These are phyloP conservation scores for Fukomys damarensis DNA, from an alignment of 2,113 vertebrate species.

Conservation along the genomic window DNA sequence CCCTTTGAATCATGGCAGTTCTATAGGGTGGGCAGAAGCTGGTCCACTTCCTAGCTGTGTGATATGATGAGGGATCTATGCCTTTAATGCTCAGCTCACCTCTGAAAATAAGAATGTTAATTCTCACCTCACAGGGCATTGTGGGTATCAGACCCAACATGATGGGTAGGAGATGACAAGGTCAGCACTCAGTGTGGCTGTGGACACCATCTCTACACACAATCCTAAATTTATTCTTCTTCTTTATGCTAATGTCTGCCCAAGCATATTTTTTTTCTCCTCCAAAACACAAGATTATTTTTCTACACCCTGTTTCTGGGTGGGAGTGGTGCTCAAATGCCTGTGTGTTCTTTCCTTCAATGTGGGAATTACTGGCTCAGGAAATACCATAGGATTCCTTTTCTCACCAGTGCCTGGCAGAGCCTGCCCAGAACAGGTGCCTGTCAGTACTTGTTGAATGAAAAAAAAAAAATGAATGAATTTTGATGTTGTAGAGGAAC, in stretches of 20 bases:
- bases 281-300: neutral
- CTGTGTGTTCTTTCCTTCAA: neutral
- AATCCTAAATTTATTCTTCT: neutral
- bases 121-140: neutral
- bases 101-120: slow-evolving; percentile 21
- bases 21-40: neutral
- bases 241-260: neutral
- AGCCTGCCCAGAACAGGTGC: neutral
- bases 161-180: neutral
- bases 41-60: neutral
- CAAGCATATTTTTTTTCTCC: neutral
- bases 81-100: slow-evolving; percentile 22
- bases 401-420: neutral
- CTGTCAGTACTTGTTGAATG: neutral
- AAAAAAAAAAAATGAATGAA: neutral
- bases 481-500: neutral
- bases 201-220: neutral
- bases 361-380: neutral
- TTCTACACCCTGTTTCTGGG: neutral
- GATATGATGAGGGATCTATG: neutral
- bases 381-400: neutral
- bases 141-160: neutral
- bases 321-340: neutral
- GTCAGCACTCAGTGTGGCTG: neutral
- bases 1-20: neutral